Conservation (phyloP, 2,113 vertebrate genomes). For the Nematolebias whitei region DNA sequence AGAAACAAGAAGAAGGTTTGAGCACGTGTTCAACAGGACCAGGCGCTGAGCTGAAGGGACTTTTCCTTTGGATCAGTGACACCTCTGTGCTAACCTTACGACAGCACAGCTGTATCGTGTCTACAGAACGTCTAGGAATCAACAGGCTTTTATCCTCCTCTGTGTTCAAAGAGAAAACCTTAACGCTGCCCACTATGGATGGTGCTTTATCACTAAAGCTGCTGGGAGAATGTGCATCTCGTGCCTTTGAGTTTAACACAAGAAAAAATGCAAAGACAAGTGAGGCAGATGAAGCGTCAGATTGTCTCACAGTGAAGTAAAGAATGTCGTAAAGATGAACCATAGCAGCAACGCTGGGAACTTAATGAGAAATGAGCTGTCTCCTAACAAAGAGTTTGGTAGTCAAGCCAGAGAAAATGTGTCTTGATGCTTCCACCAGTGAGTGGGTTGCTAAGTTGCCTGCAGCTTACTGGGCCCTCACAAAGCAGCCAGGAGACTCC, state of each 20-base stretch:
- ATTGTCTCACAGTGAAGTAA: slow-evolving; percentile 34
- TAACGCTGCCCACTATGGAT: slow-evolving; percentile 48
- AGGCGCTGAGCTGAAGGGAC: slow-evolving; percentile 46
- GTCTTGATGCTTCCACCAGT: slow-evolving; percentile 43
- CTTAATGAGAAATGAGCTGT: slow-evolving; percentile 22
- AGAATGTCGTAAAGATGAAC: slow-evolving; percentile 38
- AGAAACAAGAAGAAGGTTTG: slow-evolving; percentile 38
- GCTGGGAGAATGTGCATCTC: slow-evolving; percentile 35
- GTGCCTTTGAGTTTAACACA: slow-evolving; percentile 49
- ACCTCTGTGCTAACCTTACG: slow-evolving; percentile 56
- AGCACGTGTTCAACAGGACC: slow-evolving; percentile 47
- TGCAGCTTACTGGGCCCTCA: slow-evolving; percentile 52
- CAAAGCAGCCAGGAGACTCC: slow-evolving; percentile 58
- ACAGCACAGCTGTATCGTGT: slow-evolving; percentile 76
- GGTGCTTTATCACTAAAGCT: slow-evolving; percentile 35
- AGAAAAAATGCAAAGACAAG: slow-evolving; percentile 16
- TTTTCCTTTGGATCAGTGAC: slow-evolving; percentile 57
- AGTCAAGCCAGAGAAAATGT: slow-evolving; percentile 45
- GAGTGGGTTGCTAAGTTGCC: slow-evolving; percentile 51
- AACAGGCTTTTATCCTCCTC: slow-evolving; percentile 67
- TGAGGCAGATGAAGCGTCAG: slow-evolving; percentile 13
- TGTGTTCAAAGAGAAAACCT: slow-evolving; percentile 48
- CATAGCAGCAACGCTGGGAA: slow-evolving; percentile 38
- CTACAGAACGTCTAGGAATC: slow-evolving; percentile 67
- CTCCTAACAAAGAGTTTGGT: slow-evolving; percentile 49